phyloP scores from a whole-genome alignment of 2,888 invertebrate genomes.

The Ceriagrion tenellum region DNA sequence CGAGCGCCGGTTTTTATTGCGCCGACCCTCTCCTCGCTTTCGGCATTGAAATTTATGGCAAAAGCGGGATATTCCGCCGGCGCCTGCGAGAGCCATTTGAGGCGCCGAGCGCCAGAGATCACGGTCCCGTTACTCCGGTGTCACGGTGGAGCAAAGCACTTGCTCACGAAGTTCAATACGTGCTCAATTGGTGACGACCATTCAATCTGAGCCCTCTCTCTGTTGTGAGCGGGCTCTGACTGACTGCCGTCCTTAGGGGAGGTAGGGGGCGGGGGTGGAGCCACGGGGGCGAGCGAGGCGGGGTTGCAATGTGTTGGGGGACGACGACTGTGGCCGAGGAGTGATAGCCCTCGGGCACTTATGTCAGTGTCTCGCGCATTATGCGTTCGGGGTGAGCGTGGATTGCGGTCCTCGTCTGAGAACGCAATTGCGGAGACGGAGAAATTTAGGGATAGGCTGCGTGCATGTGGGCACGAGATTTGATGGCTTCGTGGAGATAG shows the following conservation, averaged over 20 bases:
- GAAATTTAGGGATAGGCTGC: conserved; percentile 18
- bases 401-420: neutral
- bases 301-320: neutral
- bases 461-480: neutral
- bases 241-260: neutral
- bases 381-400: neutral
- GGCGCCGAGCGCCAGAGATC: neutral
- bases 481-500: neutral
- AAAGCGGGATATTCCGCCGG: neutral
- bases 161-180: conserved; percentile 21
- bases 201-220: neutral
- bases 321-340: neutral
- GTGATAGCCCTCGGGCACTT: neutral
- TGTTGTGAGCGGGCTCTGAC: neutral
- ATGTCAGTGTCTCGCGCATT: neutral
- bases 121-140: conserved; percentile 8
- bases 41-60: conserved; percentile 34
- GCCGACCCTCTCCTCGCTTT: neutral
- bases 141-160: conserved; percentile 21
- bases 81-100: neutral
- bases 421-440: neutral
- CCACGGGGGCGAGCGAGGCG: neutral
- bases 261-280: neutral
- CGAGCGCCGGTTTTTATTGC: neutral
- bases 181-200: neutral